Evolutionary conservation across 2,888 invertebrate genomes (phyloP), one percentile per base, ranked within the genome.

Genomic region (Rhyacophila evoluta): DNA sequence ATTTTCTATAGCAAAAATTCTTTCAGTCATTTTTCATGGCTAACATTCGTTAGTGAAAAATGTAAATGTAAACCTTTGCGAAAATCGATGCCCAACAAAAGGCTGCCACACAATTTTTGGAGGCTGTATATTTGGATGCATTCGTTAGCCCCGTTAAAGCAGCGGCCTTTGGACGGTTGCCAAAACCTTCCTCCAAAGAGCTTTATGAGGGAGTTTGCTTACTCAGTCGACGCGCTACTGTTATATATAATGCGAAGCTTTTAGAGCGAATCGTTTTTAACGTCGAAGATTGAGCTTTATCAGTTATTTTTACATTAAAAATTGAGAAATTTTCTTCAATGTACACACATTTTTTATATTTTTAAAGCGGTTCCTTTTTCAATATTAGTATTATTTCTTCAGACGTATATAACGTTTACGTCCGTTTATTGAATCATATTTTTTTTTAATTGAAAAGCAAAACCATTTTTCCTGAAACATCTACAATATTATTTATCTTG

Each of bases 71-170:
- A 55, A 36, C 67, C 55, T 25, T 25, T 19, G 33, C 39, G 27
- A 74, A 74, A 74, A 74, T 74, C 67, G 37, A 74, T 68, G 74
- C 69, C 68, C 37, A 55, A 55, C 55, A 55, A 55, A 55, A 25
- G 70, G n/a, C 70, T 39, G 15, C 39, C 27, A 15, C 15, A 37
- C 39, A 38, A 12, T 33, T 38, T 29, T 29, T 74, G 67, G 74
- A 74, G 12, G 67, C 41, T 74, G 75, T 28, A 38, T 69, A 29
- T 75, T 68, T 38, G 75, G 75, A 69, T 75, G 75, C 75, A 75
- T 69, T 75, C 75, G 75, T 75, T 75, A 75, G 71, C 75, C 75
- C 41, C 75, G 71, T 75, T 75, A 75, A n/a, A 69, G 69, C 25
- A 19, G 19, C 55, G 55, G 55, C 55, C 55, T 55, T 55, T 55